Conservation (phyloP, 2,113 vertebrate species). For the Jaculus jaculus region DNA sequence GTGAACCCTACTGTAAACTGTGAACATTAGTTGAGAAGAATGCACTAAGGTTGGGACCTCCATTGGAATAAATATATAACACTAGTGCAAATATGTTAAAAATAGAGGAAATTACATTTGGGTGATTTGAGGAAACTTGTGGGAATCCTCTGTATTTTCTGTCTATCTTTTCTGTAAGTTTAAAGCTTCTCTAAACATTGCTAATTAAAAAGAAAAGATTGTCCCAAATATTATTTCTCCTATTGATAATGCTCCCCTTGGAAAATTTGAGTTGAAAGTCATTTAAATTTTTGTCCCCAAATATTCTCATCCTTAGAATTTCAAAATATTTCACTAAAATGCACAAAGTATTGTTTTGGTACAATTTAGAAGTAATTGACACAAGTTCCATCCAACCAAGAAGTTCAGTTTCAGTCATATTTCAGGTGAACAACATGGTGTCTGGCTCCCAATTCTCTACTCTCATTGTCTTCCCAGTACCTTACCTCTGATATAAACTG, state of each 20-base stretch:
- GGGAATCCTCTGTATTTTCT: background rate
- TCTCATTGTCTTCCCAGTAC: background rate
- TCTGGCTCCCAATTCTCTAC: background rate
- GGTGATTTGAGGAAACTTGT: background rate
- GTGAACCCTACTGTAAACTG: background rate
- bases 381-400: background rate
- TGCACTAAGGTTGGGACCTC: background rate
- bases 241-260: background rate
- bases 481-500: slow-evolving; percentile 9
- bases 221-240: background rate
- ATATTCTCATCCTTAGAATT: background rate
- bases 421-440: background rate
- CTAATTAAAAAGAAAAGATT: background rate
- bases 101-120: background rate
- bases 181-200: background rate
- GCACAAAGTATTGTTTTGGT: background rate
- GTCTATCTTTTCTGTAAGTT: background rate
- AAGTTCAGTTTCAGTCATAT: background rate
- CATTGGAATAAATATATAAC: background rate
- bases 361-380: slow-evolving; percentile 12
- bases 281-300: background rate
- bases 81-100: background rate
- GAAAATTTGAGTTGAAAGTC: slow-evolving; percentile 48
- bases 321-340: slow-evolving; percentile 39
- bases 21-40: background rate